phyloP scores from a whole-genome alignment of 2,888 invertebrate genomes.

The Polymixis flavicincta region DNA sequence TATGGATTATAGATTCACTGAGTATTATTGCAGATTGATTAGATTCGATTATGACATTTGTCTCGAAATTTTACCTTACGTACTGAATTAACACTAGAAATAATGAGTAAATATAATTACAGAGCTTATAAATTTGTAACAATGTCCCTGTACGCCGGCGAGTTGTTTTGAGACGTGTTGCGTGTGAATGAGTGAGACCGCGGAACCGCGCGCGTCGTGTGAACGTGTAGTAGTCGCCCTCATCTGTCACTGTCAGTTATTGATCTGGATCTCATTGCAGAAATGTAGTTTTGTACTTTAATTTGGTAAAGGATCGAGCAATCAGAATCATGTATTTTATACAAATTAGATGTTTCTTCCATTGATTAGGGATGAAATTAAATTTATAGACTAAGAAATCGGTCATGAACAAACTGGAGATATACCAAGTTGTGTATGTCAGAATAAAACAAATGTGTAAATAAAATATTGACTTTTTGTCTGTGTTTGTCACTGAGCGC shows the following conservation, averaged over 20 bases:
- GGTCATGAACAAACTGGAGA: conserved; percentile 89
- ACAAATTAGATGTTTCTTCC: conserved; percentile 87
- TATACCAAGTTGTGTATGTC: conserved; percentile 88
- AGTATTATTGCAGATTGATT: conserved; percentile 90
- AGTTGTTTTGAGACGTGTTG: conserved; percentile 64
- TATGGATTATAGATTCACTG: conserved; percentile 89
- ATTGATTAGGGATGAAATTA: conserved; percentile 86
- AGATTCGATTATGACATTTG: conserved; percentile 83
- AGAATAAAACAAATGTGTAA: conserved; percentile 87
- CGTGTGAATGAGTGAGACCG: conserved; percentile 65
- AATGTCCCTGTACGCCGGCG: conserved; percentile 71
- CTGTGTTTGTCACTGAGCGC: conserved; percentile 71
- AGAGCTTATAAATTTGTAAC: conserved; percentile 81
- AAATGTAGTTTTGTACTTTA: conserved; percentile 88
- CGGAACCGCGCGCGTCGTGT: conserved; percentile 63
- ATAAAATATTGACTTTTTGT: conserved; percentile 88
- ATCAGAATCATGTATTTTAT: conserved; percentile 90
- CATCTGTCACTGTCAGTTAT: conserved; percentile 71
- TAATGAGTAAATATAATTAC: conserved; percentile 78
- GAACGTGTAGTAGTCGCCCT: conserved; percentile 72
- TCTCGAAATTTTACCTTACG: conserved; percentile 81
- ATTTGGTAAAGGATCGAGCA: conserved; percentile 83
- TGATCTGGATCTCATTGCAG: conserved; percentile 88
- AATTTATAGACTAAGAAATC: conserved; percentile 85
- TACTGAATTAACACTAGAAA: conserved; percentile 80